Percentiles rank a stretch among this genome's conserved stretches.
Evolutionary conservation across 2,797 vertebrate species (phyloP).

Genomic region (Danio albolineatus): DNA sequence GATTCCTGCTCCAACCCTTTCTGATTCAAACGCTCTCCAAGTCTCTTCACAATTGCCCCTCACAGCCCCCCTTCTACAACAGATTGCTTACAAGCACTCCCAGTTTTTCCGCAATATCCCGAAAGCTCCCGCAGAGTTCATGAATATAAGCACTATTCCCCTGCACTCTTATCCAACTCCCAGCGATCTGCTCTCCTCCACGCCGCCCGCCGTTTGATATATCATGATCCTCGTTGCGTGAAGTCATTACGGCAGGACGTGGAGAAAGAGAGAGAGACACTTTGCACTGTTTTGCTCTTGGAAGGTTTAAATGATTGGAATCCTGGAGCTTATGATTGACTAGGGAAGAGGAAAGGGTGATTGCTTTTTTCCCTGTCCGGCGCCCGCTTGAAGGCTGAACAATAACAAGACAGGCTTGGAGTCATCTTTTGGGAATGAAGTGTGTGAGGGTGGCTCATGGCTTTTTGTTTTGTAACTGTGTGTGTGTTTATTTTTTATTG

Average conservation of each 20-base stretch:
- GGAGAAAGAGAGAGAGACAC: slow-evolving; percentile 21
- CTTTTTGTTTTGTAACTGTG: slow-evolving; percentile 1
- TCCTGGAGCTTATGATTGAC: slow-evolving; percentile 64
- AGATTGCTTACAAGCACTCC: slow-evolving; percentile 39
- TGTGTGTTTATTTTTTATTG: slow-evolving; percentile 22
- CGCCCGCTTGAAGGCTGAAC: slow-evolving; percentile 60
- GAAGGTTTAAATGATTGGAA: slow-evolving; percentile 63
- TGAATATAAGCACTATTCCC: slow-evolving; percentile 54
- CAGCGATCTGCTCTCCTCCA: slow-evolving; percentile 49
- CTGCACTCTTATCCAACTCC: slow-evolving; percentile 49
- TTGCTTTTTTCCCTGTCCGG: slow-evolving; percentile 66
- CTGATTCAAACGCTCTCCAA: slow-evolving; percentile 36
- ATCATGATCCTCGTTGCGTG: slow-evolving; percentile 62
- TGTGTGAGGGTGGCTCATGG: slow-evolving; percentile 30
- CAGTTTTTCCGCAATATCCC: slow-evolving; percentile 39
- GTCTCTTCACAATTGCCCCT: slow-evolving; percentile 18
- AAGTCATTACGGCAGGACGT: slow-evolving; percentile 59
- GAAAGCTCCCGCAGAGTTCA: slow-evolving; percentile 27
- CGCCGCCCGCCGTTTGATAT: slow-evolving; percentile 52
- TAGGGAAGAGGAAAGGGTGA: slow-evolving; percentile 68
- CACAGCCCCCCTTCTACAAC: neutral
- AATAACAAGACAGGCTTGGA: slow-evolving; percentile 64
- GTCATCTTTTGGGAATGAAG: slow-evolving; percentile 41
- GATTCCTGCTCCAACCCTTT: neutral
- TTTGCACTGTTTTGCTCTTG: slow-evolving; percentile 59